phyloP scores from a whole-genome alignment of 1,140 invertebrate genomes.

The Aphis gossypii region DNA sequence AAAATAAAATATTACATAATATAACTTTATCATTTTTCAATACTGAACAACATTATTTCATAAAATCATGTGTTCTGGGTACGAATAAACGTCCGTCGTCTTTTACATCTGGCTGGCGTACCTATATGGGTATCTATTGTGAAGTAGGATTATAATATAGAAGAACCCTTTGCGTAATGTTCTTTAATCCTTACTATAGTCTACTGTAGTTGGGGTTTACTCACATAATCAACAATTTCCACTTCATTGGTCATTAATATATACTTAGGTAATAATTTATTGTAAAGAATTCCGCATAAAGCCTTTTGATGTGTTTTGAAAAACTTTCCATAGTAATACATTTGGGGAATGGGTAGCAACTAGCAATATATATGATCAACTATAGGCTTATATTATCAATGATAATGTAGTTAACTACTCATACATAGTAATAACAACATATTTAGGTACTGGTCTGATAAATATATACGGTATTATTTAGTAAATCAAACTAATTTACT shows the following conservation, averaged over 20 bases:
- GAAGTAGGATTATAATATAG: conserved; percentile 45
- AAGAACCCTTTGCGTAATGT: conserved; percentile 46
- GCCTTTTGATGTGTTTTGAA: neutral
- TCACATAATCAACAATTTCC: conserved; percentile 36
- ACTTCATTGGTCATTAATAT: conserved; percentile 52
- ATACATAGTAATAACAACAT: neutral
- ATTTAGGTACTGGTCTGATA: neutral
- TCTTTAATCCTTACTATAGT: conserved; percentile 35
- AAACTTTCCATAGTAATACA: neutral
- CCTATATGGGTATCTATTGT: neutral
- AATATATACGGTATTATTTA: neutral
- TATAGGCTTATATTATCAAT: neutral
- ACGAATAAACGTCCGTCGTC: conserved; percentile 7
- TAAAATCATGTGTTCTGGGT: neutral
- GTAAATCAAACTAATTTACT: neutral
- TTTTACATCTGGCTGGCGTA: conserved; percentile 25
- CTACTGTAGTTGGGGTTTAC: neutral
- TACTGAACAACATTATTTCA: neutral
- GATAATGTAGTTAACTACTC: too few relatives aligned
- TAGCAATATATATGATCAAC: neutral
- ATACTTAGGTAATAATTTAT: conserved; percentile 11
- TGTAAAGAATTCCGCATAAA: neutral
- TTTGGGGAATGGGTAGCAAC: neutral
- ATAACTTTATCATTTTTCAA: neutral
- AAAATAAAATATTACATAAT: neutral